Conservation (phyloP, 2,888 invertebrate species). For the Xestia ashworthii region DNA sequence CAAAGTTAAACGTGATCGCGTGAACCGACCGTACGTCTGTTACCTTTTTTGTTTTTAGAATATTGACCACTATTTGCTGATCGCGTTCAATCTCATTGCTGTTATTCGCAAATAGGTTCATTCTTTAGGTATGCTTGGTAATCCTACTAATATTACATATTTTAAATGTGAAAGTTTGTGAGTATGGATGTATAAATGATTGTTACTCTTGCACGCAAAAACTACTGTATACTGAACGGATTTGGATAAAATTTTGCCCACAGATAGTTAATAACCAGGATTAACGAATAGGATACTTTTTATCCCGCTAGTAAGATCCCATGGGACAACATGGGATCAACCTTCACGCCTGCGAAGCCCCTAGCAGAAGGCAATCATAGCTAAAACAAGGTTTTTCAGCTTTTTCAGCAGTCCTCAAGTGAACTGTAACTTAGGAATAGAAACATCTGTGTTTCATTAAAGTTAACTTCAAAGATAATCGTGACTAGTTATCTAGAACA, state of each 20-base stretch:
- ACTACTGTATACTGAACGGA: too few relatives aligned
- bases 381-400: neutral
- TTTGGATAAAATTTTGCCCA: too few relatives aligned
- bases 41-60: too few relatives aligned
- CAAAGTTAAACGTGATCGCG: neutral
- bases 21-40: neutral
- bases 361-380: neutral
- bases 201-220: too few relatives aligned
- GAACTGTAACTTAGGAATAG: neutral
- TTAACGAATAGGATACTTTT: too few relatives aligned
- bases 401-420: neutral
- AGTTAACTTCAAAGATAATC: constrained; percentile 7
- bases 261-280: too few relatives aligned
- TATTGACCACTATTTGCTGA: neutral
- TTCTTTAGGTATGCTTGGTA: neutral
- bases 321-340: too few relatives aligned
- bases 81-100: neutral
- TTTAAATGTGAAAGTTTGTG: too few relatives aligned
- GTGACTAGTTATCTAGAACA: neutral
- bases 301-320: too few relatives aligned
- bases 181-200: too few relatives aligned
- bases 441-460: constrained; percentile 3
- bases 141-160: too few relatives aligned
- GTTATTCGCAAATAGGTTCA: neutral
- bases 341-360: too few relatives aligned